Base-by-base conservation (phyloP, 2,888 invertebrate genomes). In the Bombylius major region DNA sequence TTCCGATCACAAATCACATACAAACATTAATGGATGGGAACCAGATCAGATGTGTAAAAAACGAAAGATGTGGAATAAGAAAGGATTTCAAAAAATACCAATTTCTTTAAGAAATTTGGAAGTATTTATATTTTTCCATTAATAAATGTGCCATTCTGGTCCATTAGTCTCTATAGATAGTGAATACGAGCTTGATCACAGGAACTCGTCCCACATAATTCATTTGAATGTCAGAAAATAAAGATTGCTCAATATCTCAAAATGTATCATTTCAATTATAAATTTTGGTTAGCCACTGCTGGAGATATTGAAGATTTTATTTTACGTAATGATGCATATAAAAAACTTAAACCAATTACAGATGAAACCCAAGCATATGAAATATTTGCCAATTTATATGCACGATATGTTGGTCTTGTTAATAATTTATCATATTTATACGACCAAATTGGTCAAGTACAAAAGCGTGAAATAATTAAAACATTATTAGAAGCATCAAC, bases 231-330 rank as follows among this genome's bases (percentile, higher is more conserved):
- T 23, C 23, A 23, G 23, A 23, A 23, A 3, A 23, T 2, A 23
- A 23, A 23, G 23, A 23, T 3, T 3, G 3, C 23, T 23, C 23
- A 23, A 3, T 23, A 23, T 23, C 23, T 23, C 23, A 42, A 42
- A 42, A 42, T 42, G 39, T 42, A 42, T 11, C 39, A 77, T 61
- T 72, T 68, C 57, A 77, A 77, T 62, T 70, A 73, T 51, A 77
- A 74, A 67, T 76, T 75, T 70, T 79, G 79, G 79, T 68, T 78
- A 32, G 66, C 68, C 31, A 70, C 76, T 36, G 71, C 71, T 58
- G 67, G 70, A 44, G 70, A 75, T 46, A 62, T 78, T 13, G 71
- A 71, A 31, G 65, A 75, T 45, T 61, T 78, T 13, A 56, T 68
- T 7, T 65, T 69, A 36, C 67, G 67, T 54, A 77, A 78, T 62